phyloP scores from a whole-genome alignment of 2,888 invertebrate genomes.

The Hecatera dysodea region DNA sequence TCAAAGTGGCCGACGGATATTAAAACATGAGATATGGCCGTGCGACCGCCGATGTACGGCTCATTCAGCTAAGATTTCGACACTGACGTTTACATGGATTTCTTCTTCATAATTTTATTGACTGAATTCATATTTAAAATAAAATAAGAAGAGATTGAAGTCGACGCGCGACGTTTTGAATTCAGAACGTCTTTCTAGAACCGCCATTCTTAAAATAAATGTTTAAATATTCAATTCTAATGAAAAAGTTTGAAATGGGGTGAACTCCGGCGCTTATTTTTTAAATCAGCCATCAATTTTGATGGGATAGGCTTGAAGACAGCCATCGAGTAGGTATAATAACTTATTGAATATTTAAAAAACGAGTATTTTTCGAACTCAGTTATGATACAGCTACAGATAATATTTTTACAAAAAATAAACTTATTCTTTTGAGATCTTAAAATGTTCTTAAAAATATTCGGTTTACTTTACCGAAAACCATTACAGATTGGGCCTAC shows the following conservation, averaged over 20 bases:
- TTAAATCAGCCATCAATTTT: slow-evolving; percentile 29
- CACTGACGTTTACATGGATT: slow-evolving; percentile 74
- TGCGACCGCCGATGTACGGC: slow-evolving; percentile 82
- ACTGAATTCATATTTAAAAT: slow-evolving; percentile 66
- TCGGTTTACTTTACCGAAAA: background rate
- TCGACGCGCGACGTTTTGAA: slow-evolving; percentile 39
- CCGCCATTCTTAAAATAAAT: slow-evolving; percentile 37
- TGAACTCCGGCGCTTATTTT: slow-evolving; percentile 26
- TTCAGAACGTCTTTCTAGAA: slow-evolving; percentile 31
- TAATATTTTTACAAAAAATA: background rate
- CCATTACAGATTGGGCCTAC: background rate
- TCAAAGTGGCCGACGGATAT: slow-evolving; percentile 88
- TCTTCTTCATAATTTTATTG: slow-evolving; percentile 73
- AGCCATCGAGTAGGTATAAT: slow-evolving; percentile 18
- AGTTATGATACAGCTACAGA: background rate
- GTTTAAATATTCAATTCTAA: slow-evolving; percentile 48
- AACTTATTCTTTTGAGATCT: background rate
- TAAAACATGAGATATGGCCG: slow-evolving; percentile 87
- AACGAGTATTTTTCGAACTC: background rate
- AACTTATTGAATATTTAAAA: slow-evolving; percentile 13
- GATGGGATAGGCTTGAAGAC: slow-evolving; percentile 19
- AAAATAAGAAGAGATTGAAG: slow-evolving; percentile 47
- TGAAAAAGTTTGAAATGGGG: slow-evolving; percentile 23
- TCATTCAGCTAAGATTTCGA: slow-evolving; percentile 82
- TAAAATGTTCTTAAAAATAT: background rate